Base-by-base conservation (phyloP, 2,888 invertebrate genomes). In the Exocentrus adspersus region DNA sequence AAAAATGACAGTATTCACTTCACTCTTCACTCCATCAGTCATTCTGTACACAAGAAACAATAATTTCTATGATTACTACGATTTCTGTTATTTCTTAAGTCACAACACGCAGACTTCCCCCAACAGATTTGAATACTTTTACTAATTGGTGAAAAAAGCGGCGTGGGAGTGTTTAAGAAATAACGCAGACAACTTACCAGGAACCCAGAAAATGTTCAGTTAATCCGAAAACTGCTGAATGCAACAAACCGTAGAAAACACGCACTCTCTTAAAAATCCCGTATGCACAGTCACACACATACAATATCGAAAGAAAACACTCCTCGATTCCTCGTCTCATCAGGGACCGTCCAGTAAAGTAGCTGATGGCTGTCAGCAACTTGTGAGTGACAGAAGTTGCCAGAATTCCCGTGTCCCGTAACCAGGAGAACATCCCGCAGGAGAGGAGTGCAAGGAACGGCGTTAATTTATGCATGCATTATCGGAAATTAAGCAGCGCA, bases 381-480 rank as follows among this genome's bases (percentile, higher is more conserved):
- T 56, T 62, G 73, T 80, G 80, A 80, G 77, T 80, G 80, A 80
- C 79, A 80, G 79, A 78, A 78, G 73, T 78, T 79, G 77, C 77
- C 75, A 72, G 75, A 72, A 72, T 72, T 65, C 65, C 62, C 67
- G 69, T 64, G 60, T 69, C 65, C 62, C 45, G 4, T 21, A 64
- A 72, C 20, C 69, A 78, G 78, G 76, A 58, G 12, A 63, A 14
- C 74, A 77, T 70, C 51, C 72, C 12, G 4, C 7, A 48, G 70
- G 69, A 60, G 53, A 48, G 30, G 28, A 9, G 30, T 59, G 7
- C 53, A 64, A 59, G 46, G 19, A 51, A 37, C 53, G 60, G 60
- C 60, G 66, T 69, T 77, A 80, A 79, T 79, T 79, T 80, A 80
- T 80, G 79, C 79, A 80, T 75, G 76, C 78, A 80, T 80, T 80